Evolutionary conservation across 2,888 invertebrate species (phyloP), one percentile per base, ranked within the genome.

Genomic region (Ethmia dodecea): DNA sequence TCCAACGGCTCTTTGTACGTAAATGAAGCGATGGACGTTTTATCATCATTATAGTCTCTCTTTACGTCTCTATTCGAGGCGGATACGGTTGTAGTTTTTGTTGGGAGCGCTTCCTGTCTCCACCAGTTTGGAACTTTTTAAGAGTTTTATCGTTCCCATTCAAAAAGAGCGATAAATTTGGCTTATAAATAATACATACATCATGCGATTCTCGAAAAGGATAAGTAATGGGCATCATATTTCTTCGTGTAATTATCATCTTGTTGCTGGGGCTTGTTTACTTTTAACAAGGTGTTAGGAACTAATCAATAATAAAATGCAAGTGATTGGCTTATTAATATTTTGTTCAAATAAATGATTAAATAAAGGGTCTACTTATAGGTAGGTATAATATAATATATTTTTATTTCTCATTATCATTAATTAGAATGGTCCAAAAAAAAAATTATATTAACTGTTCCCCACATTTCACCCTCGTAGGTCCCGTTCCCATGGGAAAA

Each of bases 41-140:
- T 71, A 71, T 72, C 58, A 51, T 60, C 56, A 65, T 67, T 63
- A 65, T 60, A 61, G 72, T 65, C 61, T 57, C 56, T 55, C 42
- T 58, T 66, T 67, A 75, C 62, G 70, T 71, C 76, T 77, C 65
- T 66, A 69, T 76, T 70, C 55, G 58, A 56, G 58, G 55, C 77
- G 80, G 79, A 81, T 73, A 70, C 66, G 62, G 58, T 60, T 58
- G 56, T 60, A 63, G 64, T 77, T 79, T 80, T 78, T 58, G 73
- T 55, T 57, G 56, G 49, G 45, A 61, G 58, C 51, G 65, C 61
- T 80, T 81, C 81, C 80, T 78, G 78, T 69, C 58, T 60, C 48
- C 47, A 51, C 47, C 45, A 49, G 52, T 58, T 63, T 49, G 42
- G 43, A 40, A 41, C 54, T 67, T 76, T 79, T 81, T 76, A 74